These are phyloP conservation scores for Ceryle rudis DNA, from an alignment of 2,797 vertebrate genomes.

Conservation along the genomic window DNA sequence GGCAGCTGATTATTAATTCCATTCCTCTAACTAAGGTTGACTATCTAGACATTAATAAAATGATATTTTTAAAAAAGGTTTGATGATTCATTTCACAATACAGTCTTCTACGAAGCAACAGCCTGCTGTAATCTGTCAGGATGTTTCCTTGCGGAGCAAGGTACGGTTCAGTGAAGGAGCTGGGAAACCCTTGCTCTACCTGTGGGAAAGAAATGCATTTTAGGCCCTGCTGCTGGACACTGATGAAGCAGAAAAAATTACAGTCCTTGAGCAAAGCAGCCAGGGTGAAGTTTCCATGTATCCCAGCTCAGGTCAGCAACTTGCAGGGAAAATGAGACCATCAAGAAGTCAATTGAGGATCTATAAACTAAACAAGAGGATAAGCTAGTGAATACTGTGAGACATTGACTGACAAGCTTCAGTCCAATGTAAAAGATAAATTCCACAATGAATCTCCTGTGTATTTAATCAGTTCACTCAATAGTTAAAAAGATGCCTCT, in stretches of 20 bases:
- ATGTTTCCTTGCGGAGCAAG: neutral
- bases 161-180: neutral
- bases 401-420: neutral
- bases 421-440: neutral
- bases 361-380: conserved; percentile 25
- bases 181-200: neutral
- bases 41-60: neutral
- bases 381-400: neutral
- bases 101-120: neutral
- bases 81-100: neutral
- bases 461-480: neutral
- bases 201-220: neutral
- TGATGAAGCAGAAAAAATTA: neutral
- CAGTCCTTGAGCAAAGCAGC: neutral
- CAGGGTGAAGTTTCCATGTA: neutral
- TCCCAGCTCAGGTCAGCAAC: neutral
- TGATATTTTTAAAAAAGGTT: neutral
- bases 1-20: neutral
- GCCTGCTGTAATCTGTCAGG: neutral
- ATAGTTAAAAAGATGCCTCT: neutral
- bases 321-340: neutral
- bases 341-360: neutral
- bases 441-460: neutral
- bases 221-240: neutral
- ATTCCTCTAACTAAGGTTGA: neutral